A percentile compares a stretch with the other conserved stretches of the same genome.
Evolutionary conservation across 2,113 vertebrate species (phyloP).

Genomic region (Nansenia antarctica): DNA sequence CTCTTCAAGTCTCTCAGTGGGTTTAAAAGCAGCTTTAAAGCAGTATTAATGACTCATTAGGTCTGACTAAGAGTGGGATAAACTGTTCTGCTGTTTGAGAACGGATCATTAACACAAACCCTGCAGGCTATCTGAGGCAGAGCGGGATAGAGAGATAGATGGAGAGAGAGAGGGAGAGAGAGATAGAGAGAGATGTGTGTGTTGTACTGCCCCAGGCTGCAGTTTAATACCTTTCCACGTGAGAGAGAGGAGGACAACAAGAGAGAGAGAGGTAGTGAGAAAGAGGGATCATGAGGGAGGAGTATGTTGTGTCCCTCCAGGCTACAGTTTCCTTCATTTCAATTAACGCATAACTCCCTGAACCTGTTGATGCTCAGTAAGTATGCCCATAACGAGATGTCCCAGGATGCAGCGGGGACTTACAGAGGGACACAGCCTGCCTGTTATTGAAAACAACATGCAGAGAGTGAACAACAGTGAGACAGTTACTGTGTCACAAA

Average conservation of each 20-base stretch:
- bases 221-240: not conserved
- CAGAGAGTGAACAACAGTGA: constrained; percentile 22
- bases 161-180: not conserved
- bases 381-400: constrained; percentile 16
- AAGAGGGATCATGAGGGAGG: not conserved
- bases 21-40: too few species aligned
- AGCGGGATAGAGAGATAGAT: not conserved
- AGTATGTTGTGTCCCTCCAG: constrained; percentile 48
- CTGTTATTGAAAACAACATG: constrained; percentile 26
- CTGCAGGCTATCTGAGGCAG: constrained; percentile 54
- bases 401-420: not conserved
- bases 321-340: constrained; percentile 24
- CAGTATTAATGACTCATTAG: constrained; percentile 47
- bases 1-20: too few species aligned
- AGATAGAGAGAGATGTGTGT: not conserved
- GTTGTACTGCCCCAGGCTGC: not conserved
- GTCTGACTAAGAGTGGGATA: constrained; percentile 29
- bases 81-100: constrained; percentile 21
- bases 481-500: constrained; percentile 2
- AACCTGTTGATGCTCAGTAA: not conserved
- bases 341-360: constrained; percentile 49
- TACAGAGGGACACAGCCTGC: constrained; percentile 2
- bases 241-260: not conserved
- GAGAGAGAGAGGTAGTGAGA: not conserved
- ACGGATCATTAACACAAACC: constrained; percentile 42